Percentiles rank a stretch among this genome's conserved stretches.
Conservation (phyloP, 2,888 invertebrate species). For the Thymelicus lineola region DNA sequence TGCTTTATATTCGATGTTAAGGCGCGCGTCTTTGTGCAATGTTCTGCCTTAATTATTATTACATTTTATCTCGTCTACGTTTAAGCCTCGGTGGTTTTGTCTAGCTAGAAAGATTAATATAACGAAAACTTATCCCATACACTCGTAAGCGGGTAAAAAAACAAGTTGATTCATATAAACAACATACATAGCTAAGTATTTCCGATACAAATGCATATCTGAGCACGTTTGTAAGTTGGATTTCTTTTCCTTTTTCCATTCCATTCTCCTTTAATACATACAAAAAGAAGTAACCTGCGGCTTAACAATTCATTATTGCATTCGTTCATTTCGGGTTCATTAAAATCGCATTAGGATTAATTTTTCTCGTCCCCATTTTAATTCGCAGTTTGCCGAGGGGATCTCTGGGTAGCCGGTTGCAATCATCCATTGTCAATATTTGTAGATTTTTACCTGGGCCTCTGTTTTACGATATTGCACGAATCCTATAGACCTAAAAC, state of each 20-base stretch:
- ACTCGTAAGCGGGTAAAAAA: background rate
- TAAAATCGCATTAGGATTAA: slow-evolving; percentile 86
- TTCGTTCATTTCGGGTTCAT: slow-evolving; percentile 83
- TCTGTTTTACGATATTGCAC: slow-evolving; percentile 61
- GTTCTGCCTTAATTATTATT: slow-evolving; percentile 79
- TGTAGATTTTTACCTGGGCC: slow-evolving; percentile 73
- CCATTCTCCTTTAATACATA: slow-evolving; percentile 55
- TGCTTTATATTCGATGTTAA: slow-evolving; percentile 79
- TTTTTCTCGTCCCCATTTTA: slow-evolving; percentile 84
- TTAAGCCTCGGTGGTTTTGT: slow-evolving; percentile 42
- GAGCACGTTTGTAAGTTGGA: slow-evolving; percentile 32
- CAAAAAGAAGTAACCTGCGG: slow-evolving; percentile 68
- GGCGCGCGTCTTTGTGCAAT: slow-evolving; percentile 80
- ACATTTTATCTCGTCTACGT: slow-evolving; percentile 72
- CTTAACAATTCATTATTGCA: slow-evolving; percentile 82
- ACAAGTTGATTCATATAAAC: background rate
- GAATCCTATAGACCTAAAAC: slow-evolving; percentile 42
- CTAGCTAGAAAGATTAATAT: background rate
- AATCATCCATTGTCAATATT: slow-evolving; percentile 84
- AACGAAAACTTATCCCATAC: background rate
- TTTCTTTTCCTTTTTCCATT: slow-evolving; percentile 59
- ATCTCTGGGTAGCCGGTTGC: slow-evolving; percentile 72
- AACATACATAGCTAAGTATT: background rate
- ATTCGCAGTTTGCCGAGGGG: slow-evolving; percentile 81
- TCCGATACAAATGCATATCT: slow-evolving; percentile 2